Percentiles rank a stretch among this genome's conserved stretches.
Evolutionary conservation across 2,888 invertebrate species (phyloP).

Genomic region (Stenodema calcarata): DNA sequence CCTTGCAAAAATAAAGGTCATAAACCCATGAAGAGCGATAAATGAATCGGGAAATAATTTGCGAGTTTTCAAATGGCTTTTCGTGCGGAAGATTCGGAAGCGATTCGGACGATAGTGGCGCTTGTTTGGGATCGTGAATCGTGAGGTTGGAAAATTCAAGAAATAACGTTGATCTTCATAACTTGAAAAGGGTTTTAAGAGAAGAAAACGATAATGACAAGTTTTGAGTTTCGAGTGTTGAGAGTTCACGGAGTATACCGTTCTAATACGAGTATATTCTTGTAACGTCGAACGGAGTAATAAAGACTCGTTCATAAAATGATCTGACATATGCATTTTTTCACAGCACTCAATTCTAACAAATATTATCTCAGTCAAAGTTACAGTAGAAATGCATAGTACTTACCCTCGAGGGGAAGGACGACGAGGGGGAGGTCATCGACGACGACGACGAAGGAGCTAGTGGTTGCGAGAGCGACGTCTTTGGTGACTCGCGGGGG

Average conservation of each 20-base stretch:
- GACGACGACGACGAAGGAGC: conserved; percentile 7
- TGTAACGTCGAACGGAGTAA: too few species aligned
- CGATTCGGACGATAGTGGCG: not conserved
- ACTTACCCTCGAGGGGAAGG: conserved; percentile 48
- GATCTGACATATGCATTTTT: too few species aligned
- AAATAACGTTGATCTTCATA: too few species aligned
- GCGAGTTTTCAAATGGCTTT: not conserved
- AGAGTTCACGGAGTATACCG: too few species aligned
- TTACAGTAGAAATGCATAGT: not conserved
- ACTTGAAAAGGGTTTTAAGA: too few species aligned
- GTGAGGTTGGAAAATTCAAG: too few species aligned
- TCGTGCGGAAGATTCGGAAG: not conserved
- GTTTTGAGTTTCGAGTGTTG: too few species aligned
- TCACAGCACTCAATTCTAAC: not conserved
- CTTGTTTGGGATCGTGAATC: not conserved
- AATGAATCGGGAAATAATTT: not conserved
- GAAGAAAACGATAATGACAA: too few species aligned
- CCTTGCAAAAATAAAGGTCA: not conserved
- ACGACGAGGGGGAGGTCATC: conserved; percentile 23
- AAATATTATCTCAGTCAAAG: not conserved
- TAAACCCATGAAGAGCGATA: not conserved
- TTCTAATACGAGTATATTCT: too few species aligned
- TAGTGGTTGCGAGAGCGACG: not conserved
- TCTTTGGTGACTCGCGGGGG: conserved; percentile 22
- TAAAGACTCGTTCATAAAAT: too few species aligned